phyloP scores from a whole-genome alignment of 1,140 invertebrate species.

The Mylabris phalerata region DNA sequence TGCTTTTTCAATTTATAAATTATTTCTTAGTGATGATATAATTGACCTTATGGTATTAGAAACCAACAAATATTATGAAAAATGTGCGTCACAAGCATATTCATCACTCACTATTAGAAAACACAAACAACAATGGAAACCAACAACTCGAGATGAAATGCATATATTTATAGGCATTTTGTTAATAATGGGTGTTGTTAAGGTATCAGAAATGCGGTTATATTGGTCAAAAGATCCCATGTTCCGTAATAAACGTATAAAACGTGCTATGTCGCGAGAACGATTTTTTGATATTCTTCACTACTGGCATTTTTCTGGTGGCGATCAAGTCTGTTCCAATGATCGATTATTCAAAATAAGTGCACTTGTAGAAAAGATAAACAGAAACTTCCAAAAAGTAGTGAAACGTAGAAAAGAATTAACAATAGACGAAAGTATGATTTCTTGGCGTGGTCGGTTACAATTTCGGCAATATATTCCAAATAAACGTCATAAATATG shows the following conservation, averaged over 20 bases:
- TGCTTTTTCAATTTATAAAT: neutral
- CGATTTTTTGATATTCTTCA: neutral
- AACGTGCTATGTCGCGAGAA: neutral
- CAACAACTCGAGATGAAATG: neutral
- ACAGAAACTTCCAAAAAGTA: neutral
- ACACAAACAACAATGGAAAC: neutral
- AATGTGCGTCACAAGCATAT: neutral
- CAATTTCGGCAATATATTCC: no score
- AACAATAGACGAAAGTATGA: conserved; percentile 38
- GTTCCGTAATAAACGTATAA: neutral
- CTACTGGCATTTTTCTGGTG: neutral
- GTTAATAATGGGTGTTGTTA: neutral
- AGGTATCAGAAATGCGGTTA: no score
- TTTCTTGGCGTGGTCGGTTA: no score
- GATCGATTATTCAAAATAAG: no score
- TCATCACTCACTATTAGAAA: neutral
- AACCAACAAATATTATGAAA: neutral
- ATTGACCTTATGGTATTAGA: neutral
- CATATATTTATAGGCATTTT: neutral
- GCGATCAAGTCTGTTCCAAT: no score
- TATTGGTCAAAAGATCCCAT: neutral
- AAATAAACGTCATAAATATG: conserved; percentile 29
- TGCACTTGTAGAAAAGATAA: no score
- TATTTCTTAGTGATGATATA: neutral
- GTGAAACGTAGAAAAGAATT: conserved; percentile 29